phyloP scores from a whole-genome alignment of 2,113 vertebrate species.

The Numida meleagris region DNA sequence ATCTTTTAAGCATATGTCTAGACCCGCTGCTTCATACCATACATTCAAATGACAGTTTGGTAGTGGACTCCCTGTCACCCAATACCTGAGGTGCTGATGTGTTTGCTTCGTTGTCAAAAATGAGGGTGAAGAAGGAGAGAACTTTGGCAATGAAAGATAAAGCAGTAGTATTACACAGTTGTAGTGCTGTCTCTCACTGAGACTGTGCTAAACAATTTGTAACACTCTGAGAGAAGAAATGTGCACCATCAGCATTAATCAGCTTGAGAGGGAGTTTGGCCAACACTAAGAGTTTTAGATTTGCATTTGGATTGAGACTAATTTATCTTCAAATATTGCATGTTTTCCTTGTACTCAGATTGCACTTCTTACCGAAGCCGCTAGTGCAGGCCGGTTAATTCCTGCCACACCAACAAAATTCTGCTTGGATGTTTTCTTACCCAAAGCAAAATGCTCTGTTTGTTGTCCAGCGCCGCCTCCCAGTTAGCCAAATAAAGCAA shows the following conservation, averaged over 20 bases:
- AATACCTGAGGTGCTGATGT: not conserved
- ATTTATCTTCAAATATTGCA: not conserved
- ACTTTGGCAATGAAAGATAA: slow-evolving; percentile 42
- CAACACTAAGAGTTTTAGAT: slow-evolving; percentile 8
- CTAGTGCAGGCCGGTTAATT: not conserved
- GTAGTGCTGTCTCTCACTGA: slow-evolving; percentile 7
- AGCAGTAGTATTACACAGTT: slow-evolving; percentile 14
- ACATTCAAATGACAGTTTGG: not conserved
- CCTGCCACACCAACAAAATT: not conserved
- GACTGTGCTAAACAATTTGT: not conserved
- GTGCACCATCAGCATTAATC: slow-evolving; percentile 19
- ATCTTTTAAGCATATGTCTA: not conserved
- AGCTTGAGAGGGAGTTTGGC: not conserved
- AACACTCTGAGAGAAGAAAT: slow-evolving; percentile 14
- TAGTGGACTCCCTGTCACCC: not conserved
- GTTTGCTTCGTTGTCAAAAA: not conserved
- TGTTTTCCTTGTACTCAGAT: not conserved
- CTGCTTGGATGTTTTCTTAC: not conserved
- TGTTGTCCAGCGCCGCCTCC: not conserved
- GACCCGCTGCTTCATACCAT: not conserved
- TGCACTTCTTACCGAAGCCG: not conserved
- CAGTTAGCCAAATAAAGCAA: not conserved
- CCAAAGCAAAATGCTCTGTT: not conserved
- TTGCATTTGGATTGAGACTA: not conserved
- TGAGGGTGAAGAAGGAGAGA: not conserved